Evolutionary conservation across 2,113 vertebrate genomes (phyloP).

Genomic region (Periophthalmodon schlosseri): DNA sequence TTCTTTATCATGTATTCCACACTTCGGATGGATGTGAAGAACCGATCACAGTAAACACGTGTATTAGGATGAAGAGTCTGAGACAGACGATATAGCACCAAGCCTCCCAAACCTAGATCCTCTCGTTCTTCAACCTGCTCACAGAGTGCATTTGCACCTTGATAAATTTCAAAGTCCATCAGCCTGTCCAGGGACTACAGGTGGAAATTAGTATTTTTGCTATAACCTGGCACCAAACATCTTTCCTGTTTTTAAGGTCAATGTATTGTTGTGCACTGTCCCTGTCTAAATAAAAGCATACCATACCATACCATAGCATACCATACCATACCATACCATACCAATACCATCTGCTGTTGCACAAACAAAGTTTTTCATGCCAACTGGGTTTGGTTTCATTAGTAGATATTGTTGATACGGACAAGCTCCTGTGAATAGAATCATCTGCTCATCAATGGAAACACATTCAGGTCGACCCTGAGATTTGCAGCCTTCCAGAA

Average conservation of each 20-base stretch:
- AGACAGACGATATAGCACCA: not conserved
- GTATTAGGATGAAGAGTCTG: conserved; percentile 9
- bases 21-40: not conserved
- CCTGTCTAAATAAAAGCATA: too few relatives aligned
- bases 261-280: too few relatives aligned
- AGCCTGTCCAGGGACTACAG: too few relatives aligned
- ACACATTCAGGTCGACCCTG: not conserved
- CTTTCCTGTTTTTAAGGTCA: too few relatives aligned
- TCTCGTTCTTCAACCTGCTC: not conserved
- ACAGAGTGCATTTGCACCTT: not conserved
- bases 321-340: too few relatives aligned
- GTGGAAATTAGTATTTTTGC: too few relatives aligned
- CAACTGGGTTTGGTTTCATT: not conserved
- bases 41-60: conserved; percentile 18
- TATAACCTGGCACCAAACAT: too few relatives aligned
- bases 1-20: conserved; percentile 8
- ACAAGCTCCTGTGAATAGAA: not conserved
- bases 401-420: not conserved
- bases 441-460: not conserved
- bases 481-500: not conserved
- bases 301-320: too few relatives aligned
- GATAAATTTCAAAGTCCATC: not conserved
- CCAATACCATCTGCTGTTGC: not conserved
- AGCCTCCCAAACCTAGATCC: not conserved
- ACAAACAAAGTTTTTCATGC: not conserved